These are phyloP conservation scores for Drosophila sp. DNA, from an alignment of 1,140 invertebrate genomes.

Conservation along the genomic window DNA sequence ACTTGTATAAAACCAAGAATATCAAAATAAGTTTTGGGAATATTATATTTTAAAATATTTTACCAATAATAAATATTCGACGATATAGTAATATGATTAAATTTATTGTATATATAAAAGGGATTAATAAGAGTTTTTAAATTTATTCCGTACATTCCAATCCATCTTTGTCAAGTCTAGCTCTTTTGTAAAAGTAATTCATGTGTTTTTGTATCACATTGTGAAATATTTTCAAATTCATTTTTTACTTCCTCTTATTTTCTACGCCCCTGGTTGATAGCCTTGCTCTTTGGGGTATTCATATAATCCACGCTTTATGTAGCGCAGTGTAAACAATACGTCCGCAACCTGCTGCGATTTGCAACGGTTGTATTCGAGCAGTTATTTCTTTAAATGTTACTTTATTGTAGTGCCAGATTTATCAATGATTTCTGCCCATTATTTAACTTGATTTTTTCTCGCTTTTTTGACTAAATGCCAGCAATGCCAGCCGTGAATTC, in stretches of 20 bases:
- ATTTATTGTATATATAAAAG: no score
- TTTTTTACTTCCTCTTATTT: background rate
- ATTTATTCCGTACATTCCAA: no score
- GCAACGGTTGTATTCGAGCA: slow-evolving; percentile 30
- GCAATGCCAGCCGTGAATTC: slow-evolving; percentile 42
- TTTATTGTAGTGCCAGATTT: slow-evolving; percentile 46
- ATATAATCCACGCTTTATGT: slow-evolving; percentile 25
- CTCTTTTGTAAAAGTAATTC: no score
- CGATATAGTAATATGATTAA: no score
- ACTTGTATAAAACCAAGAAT: background rate
- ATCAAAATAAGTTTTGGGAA: no score
- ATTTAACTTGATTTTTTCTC: slow-evolving; percentile 28
- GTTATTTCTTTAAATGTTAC: slow-evolving; percentile 56
- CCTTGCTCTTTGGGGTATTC: slow-evolving; percentile 22
- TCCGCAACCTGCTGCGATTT: slow-evolving; percentile 45
- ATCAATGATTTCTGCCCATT: slow-evolving; percentile 37
- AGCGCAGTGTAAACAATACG: slow-evolving; percentile 29
- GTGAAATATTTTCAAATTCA: no score
- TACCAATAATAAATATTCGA: no score
- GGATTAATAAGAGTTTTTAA: no score
- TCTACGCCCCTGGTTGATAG: slow-evolving; percentile 7
- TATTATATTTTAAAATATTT: no score
- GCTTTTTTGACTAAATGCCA: slow-evolving; percentile 41
- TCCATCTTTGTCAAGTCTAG: no score
- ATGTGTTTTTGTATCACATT: background rate